phyloP scores from a whole-genome alignment of 2,888 invertebrate genomes.

The Petrolisthes manimaculis region DNA sequence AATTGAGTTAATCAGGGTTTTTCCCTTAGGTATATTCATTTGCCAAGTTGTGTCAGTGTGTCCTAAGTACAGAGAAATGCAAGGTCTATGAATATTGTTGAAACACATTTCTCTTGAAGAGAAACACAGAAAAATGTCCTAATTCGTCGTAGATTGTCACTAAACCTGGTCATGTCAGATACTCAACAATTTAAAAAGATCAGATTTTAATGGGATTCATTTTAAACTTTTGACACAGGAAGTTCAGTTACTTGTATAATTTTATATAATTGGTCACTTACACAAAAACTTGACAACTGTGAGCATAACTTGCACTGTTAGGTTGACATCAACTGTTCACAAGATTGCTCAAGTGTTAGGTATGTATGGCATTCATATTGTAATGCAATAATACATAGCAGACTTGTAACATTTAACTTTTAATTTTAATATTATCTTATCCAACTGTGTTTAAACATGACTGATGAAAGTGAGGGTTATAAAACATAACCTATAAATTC shows the following conservation, averaged over 20 bases:
- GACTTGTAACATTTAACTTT: conserved; percentile 10
- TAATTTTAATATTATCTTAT: conserved; percentile 28
- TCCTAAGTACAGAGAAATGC: conserved; percentile 1
- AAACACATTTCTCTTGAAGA: conserved; percentile 51
- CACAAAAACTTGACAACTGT: conserved; percentile 30
- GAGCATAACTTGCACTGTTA: conserved; percentile 43
- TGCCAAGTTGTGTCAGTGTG: conserved; percentile 20
- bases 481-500: neutral
- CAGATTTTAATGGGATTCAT: conserved; percentile 13
- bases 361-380: conserved; percentile 54
- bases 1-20: conserved; percentile 30
- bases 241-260: neutral
- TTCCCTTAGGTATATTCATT: conserved; percentile 24
- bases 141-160: conserved; percentile 9
- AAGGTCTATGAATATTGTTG: conserved; percentile 13
- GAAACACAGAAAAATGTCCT: conserved; percentile 41
- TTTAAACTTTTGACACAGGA: neutral
- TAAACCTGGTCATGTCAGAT: conserved; percentile 6
- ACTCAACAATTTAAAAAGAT: conserved; percentile 15
- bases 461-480: neutral
- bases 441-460: neutral
- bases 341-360: conserved; percentile 56
- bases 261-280: neutral
- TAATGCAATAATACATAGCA: conserved; percentile 48
- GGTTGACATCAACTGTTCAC: conserved; percentile 35